Conservation (phyloP, 2,888 invertebrate genomes). For the Caenorhabditis japonica region DNA sequence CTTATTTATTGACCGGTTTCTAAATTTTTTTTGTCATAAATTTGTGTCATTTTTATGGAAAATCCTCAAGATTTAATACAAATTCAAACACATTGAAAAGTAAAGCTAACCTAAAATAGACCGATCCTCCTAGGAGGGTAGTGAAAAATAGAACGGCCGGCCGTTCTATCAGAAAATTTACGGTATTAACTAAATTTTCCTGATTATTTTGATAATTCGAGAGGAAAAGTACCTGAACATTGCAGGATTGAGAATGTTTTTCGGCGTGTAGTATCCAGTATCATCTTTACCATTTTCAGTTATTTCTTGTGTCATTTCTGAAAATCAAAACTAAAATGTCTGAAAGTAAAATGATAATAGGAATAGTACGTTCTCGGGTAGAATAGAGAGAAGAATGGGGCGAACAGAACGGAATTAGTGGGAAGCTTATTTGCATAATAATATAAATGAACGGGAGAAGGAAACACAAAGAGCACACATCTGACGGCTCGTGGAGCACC, state of each 20-base stretch:
- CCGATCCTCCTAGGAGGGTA: too few species aligned
- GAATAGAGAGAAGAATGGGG: not conserved
- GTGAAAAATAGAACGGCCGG: too few species aligned
- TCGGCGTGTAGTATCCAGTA: slow-evolving; percentile 51
- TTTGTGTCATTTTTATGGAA: too few species aligned
- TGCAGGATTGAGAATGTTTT: slow-evolving; percentile 54
- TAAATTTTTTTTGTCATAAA: too few species aligned
- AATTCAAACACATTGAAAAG: too few species aligned
- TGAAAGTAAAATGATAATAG: not conserved
- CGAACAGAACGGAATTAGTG: slow-evolving; percentile 26
- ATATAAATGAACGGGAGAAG: slow-evolving; percentile 38
- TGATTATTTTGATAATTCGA: too few species aligned
- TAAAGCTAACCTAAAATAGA: too few species aligned
- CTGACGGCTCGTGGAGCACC: slow-evolving; percentile 15
- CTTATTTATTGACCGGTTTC: too few species aligned
- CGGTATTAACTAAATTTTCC: too few species aligned
- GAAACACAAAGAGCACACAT: slow-evolving; percentile 27
- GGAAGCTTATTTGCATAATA: slow-evolving; percentile 50
- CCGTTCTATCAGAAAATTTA: too few species aligned
- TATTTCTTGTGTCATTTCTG: slow-evolving; percentile 12
- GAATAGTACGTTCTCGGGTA: slow-evolving; percentile 4
- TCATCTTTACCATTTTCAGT: slow-evolving; percentile 24
- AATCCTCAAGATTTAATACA: too few species aligned
- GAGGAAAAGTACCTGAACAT: slow-evolving; percentile 56
- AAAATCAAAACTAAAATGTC: not conserved